Base-by-base conservation (phyloP, 2,888 invertebrate genomes). In the Pimpla rufipes region DNA sequence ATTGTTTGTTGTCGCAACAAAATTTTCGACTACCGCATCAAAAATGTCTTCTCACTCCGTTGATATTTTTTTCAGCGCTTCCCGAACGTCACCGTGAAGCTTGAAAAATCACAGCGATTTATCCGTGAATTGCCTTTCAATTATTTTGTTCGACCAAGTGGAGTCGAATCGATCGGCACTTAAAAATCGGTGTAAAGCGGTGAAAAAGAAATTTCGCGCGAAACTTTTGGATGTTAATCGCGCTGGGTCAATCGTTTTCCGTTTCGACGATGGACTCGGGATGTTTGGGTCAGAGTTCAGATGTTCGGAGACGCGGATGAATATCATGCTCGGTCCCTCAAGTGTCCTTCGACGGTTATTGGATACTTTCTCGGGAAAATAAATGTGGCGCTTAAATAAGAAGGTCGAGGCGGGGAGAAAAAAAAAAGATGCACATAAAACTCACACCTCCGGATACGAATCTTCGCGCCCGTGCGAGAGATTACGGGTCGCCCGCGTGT, bases 321-420 rank as follows among this genome's bases (percentile, higher is more conserved):
- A 73, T 42, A 74, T 79, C 52, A n/a, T n/a, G 67, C 37, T 45
- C 57, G 45, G 35, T 59, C 62, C 50, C 37, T 35, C 13, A 18
- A 35, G 29, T 13, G 62, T 74, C 13, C 35, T 40, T 40, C 62
- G 73, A 74, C 73, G 62, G 59, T 73, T 73, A 50, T 59, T 10
- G 73, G 57, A 57, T 57, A 57, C 62, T 70, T 66, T 45, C 52
- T 52, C 18, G 55, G 42, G 40, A 86, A 89, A 88, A 88, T 85
- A 89, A 89, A 88, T 88, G 87, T 86, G 87, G 85, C 88, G 88
- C 85, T 88, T 88, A 88, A 67, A 1, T 40, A 47, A 50, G 67
- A 45, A 52, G 16, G 42, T 45, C 57, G n/a, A 52, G 52, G 40
- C 50, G 64, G 66, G 66, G 77, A 21, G 59, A 21, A 40, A 55